phyloP scores from a whole-genome alignment of 2,888 invertebrate genomes.

The Nezara viridula region DNA sequence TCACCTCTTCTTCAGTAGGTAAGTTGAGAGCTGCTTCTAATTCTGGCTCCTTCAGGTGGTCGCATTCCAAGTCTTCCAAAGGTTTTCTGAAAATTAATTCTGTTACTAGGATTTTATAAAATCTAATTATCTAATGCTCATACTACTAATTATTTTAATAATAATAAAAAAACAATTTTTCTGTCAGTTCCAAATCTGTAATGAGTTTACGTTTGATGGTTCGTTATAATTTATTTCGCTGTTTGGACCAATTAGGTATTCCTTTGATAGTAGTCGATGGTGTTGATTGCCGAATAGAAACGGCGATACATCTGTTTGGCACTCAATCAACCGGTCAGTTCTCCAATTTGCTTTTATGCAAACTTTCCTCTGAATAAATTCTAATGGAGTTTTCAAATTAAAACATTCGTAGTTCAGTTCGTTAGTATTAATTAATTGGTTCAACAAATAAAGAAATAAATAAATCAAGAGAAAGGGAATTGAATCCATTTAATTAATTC shows the following conservation, averaged over 20 bases:
- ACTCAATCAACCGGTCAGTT: not conserved
- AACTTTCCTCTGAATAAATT: not conserved
- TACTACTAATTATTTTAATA: not conserved
- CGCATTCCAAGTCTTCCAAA: constrained; percentile 68
- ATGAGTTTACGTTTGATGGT: not conserved
- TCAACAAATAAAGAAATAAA: not conserved
- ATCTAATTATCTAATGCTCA: not conserved
- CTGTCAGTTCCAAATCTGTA: not conserved
- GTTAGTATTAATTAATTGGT: not conserved
- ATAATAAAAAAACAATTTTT: not conserved
- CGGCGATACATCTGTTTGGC: not conserved
- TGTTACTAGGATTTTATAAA: not conserved
- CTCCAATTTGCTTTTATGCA: not conserved
- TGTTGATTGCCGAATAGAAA: not conserved
- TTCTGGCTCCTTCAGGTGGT: constrained; percentile 72
- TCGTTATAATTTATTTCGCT: not conserved
- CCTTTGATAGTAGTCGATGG: not conserved
- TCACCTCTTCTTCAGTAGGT: constrained; percentile 10
- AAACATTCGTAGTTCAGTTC: not conserved
- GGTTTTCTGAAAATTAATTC: constrained; percentile 16
- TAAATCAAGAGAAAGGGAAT: not conserved
- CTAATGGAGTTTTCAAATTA: not conserved
- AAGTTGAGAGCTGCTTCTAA: constrained; percentile 68
- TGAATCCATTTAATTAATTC: too few species aligned
- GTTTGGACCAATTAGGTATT: not conserved